phyloP scores from a whole-genome alignment of 2,888 invertebrate species.

The Mongoloraphidia duomilia region DNA sequence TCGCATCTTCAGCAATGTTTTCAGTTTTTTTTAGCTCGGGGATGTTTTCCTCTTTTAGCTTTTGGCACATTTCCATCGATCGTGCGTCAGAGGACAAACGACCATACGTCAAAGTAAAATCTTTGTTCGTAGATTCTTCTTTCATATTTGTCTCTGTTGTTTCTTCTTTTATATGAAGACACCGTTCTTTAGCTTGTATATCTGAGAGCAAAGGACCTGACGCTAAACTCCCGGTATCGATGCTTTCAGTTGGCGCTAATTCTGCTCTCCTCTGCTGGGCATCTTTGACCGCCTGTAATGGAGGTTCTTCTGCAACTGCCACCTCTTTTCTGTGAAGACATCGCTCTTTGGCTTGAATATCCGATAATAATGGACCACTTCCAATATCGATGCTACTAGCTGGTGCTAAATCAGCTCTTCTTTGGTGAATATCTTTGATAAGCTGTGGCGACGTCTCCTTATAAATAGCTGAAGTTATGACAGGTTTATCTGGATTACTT shows the following conservation, averaged over 20 bases:
- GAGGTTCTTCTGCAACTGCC: conserved; percentile 30
- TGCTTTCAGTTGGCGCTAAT: conserved; percentile 3
- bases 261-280: conserved; percentile 7
- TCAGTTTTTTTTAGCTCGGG: conserved; percentile 2
- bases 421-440: conserved; percentile 27
- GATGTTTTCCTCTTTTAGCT: neutral
- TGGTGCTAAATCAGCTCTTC: conserved; percentile 6
- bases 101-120: too few relatives aligned
- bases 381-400: conserved; percentile 6
- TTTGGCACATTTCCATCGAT: too few relatives aligned
- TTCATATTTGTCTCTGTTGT: neutral
- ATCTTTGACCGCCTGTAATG: conserved; percentile 19
- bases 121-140: conserved; percentile 15
- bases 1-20: neutral
- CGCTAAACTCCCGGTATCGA: conserved; percentile 5
- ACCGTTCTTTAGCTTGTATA: conserved; percentile 33
- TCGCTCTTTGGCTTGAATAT: conserved; percentile 34
- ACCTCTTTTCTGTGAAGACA: conserved; percentile 25
- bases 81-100: too few relatives aligned
- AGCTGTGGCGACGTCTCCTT: conserved; percentile 38
- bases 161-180: conserved; percentile 24
- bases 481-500: conserved; percentile 43
- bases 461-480: conserved; percentile 54
- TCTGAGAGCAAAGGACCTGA: conserved; percentile 24
- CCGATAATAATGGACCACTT: conserved; percentile 22